Evolutionary conservation across 1,140 invertebrate species (phyloP).

Genomic region (Monomorium pharaonis): DNA sequence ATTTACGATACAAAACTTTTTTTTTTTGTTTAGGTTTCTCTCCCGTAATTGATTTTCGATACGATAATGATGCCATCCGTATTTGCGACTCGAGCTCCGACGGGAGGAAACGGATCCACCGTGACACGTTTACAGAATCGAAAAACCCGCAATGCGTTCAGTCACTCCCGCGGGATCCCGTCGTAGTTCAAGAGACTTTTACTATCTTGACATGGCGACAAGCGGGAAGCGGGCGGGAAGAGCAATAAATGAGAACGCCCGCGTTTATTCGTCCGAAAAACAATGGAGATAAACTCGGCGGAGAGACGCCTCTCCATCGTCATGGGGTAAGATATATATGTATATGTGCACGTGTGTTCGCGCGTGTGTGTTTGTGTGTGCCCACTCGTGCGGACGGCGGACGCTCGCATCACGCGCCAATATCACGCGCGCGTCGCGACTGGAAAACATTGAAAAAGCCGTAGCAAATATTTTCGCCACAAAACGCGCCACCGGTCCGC

Average conservation of each 20-base stretch:
- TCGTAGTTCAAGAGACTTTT: slow-evolving; percentile 41
- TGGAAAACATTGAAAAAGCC: slow-evolving; percentile 48
- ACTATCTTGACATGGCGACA: slow-evolving; percentile 38
- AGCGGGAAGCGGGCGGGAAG: neutral
- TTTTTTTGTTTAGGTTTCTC: neutral
- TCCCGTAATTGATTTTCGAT: neutral
- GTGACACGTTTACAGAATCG: neutral
- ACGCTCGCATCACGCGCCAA: neutral
- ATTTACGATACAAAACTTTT: neutral
- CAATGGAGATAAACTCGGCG: slow-evolving; percentile 42
- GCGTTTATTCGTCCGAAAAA: slow-evolving; percentile 49
- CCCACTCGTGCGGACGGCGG: neutral
- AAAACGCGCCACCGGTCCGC: slow-evolving; percentile 47
- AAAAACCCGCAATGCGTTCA: neutral
- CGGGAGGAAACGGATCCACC: neutral
- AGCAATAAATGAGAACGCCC: slow-evolving; percentile 47
- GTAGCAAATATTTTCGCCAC: slow-evolving; percentile 50
- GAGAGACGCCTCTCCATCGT: slow-evolving; percentile 12
- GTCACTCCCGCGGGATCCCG: slow-evolving; percentile 10
- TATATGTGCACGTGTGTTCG: neutral
- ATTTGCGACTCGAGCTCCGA: neutral
- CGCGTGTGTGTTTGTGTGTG: neutral
- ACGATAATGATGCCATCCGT: neutral
- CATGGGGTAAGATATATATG: neutral
- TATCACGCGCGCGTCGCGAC: neutral